A percentile compares a stretch with the other conserved stretches of the same genome.
phyloP scores from a whole-genome alignment of 2,888 invertebrate genomes.

The Dryadula phaetusa region DNA sequence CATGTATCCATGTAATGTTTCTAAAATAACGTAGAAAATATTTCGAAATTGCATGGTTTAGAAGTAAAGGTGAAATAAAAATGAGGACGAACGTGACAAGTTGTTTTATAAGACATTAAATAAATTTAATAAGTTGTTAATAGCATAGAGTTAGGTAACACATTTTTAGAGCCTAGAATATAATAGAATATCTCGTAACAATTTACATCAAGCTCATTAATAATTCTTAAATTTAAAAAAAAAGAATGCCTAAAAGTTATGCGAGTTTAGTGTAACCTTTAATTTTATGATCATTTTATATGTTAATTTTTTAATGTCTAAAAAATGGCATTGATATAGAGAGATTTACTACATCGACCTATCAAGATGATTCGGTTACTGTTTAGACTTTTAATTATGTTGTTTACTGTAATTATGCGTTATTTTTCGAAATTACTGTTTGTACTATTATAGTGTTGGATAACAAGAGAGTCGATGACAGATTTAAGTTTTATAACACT shows the following conservation, averaged over 20 bases:
- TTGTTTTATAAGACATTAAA: conserved; percentile 6
- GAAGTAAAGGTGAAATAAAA: conserved; percentile 42
- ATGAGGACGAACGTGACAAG: conserved; percentile 25
- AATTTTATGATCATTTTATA: conserved; percentile 22
- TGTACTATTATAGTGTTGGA: too few species aligned
- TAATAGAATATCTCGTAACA: conserved; percentile 5
- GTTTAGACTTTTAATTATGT: neutral
- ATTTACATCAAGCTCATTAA: conserved; percentile 24
- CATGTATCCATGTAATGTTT: too few species aligned
- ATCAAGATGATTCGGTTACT: conserved; percentile 11
- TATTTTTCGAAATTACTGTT: neutral
- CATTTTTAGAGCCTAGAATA: conserved; percentile 4
- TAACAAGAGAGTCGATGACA: too few species aligned
- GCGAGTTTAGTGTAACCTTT: conserved; percentile 10
- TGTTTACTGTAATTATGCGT: neutral
- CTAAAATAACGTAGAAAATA: neutral
- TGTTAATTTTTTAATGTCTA: conserved; percentile 11
- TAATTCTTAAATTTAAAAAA: conserved; percentile 10
- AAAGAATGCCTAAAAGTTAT: neutral
- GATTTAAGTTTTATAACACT: too few species aligned
- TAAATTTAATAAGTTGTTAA: conserved; percentile 12
- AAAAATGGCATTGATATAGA: conserved; percentile 6
- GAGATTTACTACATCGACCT: neutral
- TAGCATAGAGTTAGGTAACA: neutral
- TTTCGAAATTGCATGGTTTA: conserved; percentile 25